Conservation (phyloP, 2,797 vertebrate genomes). For the Alfaro cultratus region DNA sequence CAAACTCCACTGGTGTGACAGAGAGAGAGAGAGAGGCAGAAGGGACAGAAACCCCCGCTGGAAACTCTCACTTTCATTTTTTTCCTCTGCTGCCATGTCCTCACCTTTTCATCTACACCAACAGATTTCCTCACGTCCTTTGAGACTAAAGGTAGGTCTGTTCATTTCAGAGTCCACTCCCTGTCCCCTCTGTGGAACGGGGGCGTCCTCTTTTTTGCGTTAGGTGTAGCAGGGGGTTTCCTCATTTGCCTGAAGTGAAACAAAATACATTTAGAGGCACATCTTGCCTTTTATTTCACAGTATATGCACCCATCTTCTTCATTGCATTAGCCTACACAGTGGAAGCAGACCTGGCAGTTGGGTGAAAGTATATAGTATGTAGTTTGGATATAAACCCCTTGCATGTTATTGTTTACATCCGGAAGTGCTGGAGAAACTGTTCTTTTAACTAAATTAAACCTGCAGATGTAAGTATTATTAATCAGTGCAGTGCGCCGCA, state of each 20-base stretch:
- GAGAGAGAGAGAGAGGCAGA: not conserved
- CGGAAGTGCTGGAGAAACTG: no score
- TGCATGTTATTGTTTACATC: no score
- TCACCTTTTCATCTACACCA: not conserved
- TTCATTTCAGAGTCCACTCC: slow-evolving; percentile 2
- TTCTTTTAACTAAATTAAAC: no score
- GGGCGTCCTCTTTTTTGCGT: not conserved
- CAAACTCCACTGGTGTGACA: not conserved
- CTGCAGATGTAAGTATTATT: no score
- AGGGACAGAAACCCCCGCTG: not conserved
- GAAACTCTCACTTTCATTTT: not conserved
- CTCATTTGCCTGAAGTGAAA: not conserved
- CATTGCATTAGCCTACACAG: not conserved
- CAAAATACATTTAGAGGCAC: not conserved
- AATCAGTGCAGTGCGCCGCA: no score
- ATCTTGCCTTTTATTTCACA: not conserved
- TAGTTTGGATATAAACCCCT: no score
- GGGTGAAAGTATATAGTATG: not conserved
- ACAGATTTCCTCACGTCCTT: no score
- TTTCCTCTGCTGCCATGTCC: not conserved
- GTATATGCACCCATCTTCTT: not conserved
- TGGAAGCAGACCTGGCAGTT: no score
- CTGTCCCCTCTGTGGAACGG: not conserved
- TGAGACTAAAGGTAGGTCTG: not conserved
- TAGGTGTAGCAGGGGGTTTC: not conserved